Base-by-base conservation (phyloP, 2,888 invertebrate species). In the Byasa hedistus region DNA sequence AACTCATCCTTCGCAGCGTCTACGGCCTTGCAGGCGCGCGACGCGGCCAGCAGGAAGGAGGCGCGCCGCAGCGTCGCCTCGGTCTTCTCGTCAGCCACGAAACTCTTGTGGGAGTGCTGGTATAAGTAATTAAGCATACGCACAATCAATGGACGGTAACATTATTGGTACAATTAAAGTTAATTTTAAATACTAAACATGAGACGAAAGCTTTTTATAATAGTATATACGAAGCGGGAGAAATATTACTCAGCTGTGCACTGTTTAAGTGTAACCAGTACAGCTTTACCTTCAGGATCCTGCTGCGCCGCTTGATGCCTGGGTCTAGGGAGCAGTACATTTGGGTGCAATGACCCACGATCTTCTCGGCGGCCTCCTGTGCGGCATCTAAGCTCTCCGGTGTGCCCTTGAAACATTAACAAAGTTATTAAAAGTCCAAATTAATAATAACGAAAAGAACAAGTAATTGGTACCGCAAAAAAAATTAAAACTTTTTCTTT, bases 311-410 rank as follows among this genome's bases (percentile, higher is more conserved):
- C 23, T 72, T 77, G 0, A 79, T 80, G 19, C 73, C 73, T 0
- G 86, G 79, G 52, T 87, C 87, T 17, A 87, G 68, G 0, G 83
- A 75, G 74, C 87, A 83, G 74, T 82, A 85, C 78, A 90, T 83
- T 72, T 82, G 80, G 0, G 88, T 84, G 15, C 89, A 83, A 8
- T 87, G 71, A 56, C 86, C 85, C 0, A 86, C 89, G 2, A 87
- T 79, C 52, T 78, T 80, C 72, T 80, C 84, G 0, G 88, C 87
- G 0, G 80, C 74, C 5, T 86, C 84, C 52, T 84, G 80, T 0
- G 84, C 84, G 2, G 60, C 57, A n/a, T 61, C 59, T 19, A 76
- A 32, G 19, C 73, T 75, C 2, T 76, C 76, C 15, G 70, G 70
- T 21, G 73, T 60, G 10, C 60, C 70, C 77, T 76, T 52, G 3